Evolutionary conservation across 2,888 invertebrate species (phyloP), one percentile per base, ranked within the genome.

Genomic region (Ophraella communa): DNA sequence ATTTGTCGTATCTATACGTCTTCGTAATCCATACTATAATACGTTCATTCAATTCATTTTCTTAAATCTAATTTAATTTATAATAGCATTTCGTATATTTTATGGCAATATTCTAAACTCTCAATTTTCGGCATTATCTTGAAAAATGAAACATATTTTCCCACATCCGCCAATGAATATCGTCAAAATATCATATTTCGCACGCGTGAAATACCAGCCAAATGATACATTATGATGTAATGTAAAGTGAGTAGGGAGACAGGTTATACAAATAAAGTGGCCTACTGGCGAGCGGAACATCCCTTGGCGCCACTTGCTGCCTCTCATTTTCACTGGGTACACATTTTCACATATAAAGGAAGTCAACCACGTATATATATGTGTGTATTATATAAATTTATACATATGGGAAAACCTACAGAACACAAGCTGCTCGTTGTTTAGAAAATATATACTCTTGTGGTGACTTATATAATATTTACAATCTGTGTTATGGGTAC

Each of bases 181-280:
- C n/a, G 23, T 20, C 11, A n/a, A 45, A 7, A n/a, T 5, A 23
- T 35, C 23, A 24, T 35, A 21, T 33, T 44, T 62, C 54, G 47
- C 59, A 51, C 52, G 56, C 63, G 62, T 67, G 65, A 71, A 71
- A 67, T 64, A 66, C 62, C 55, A 65, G 59, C 63, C 60, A 27
- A 66, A 69, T 64, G 66, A 71, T 71, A 71, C 64, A 67, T 68
- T 70, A 68, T 69, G 67, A 66, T 71, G 52, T 60, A 68, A 68
- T 68, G 60, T 70, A 68, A 70, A 67, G 65, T 62, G 68, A 65
- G 70, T 55, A 58, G 56, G 53, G 64, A 70, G 68, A 66, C 68
- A 68, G 66, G 68, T 70, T 68, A 66, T 68, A 65, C 60, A 70
- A 66, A 67, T 70, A 70, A 70, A 69, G 69, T 64, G 66, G 61